These are phyloP conservation scores for Xiphydria camelus DNA, from an alignment of 2,888 invertebrate genomes.

Conservation along the genomic window DNA sequence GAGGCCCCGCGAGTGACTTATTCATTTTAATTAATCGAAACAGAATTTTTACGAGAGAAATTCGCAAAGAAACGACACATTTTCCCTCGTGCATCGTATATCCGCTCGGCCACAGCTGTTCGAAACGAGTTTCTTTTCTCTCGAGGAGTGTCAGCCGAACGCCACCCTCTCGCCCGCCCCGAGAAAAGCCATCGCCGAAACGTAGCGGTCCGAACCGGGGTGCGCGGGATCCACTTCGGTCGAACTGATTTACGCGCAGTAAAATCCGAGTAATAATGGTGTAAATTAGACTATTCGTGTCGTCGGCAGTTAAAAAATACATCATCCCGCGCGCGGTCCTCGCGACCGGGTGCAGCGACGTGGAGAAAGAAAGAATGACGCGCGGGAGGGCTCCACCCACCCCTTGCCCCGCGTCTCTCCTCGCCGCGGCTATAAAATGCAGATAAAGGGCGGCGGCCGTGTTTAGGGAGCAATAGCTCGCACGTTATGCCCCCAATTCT, in stretches of 20 bases:
- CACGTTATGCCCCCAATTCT: slow-evolving; percentile 17
- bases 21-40: too few relatives aligned
- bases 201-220: too few relatives aligned
- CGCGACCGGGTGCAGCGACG: background rate
- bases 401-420: background rate
- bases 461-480: slow-evolving; percentile 33
- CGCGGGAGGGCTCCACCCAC: background rate
- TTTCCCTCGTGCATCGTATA: too few relatives aligned
- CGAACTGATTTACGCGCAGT: slow-evolving; percentile 44
- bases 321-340: slow-evolving; percentile 24
- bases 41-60: too few relatives aligned
- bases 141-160: too few relatives aligned
- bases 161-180: too few relatives aligned
- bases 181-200: too few relatives aligned
- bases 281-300: slow-evolving; percentile 45
- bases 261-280: slow-evolving; percentile 40
- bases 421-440: slow-evolving; percentile 36
- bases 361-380: background rate
- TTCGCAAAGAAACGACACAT: too few relatives aligned
- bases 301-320: slow-evolving; percentile 46
- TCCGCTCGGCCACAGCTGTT: too few relatives aligned
- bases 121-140: too few relatives aligned
- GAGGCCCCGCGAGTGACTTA: too few relatives aligned
- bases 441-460: slow-evolving; percentile 36
- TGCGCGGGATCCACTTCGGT: too few relatives aligned